Percentiles rank a stretch among this genome's conserved stretches.
phyloP scores from a whole-genome alignment of 2,797 vertebrate genomes.

The Gambelia wislizenii region DNA sequence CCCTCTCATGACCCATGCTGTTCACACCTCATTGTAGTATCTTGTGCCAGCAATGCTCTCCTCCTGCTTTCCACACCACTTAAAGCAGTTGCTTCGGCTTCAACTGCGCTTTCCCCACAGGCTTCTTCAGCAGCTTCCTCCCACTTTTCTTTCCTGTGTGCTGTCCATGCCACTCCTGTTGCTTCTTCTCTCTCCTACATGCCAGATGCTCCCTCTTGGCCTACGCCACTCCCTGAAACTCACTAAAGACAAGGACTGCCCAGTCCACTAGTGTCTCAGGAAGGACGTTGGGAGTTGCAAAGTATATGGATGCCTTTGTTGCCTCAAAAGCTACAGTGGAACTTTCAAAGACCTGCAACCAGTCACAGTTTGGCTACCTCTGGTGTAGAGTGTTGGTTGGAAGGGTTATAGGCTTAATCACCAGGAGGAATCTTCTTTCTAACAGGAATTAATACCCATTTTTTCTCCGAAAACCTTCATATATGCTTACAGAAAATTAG shows the following conservation, averaged over 20 bases:
- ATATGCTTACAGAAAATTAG: constrained; percentile 13
- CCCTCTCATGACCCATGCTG: no score
- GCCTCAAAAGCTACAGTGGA: neutral
- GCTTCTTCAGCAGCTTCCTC: neutral
- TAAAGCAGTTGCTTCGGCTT: neutral
- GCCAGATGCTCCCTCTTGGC: neutral
- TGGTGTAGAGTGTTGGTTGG: neutral
- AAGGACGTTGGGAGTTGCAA: neutral
- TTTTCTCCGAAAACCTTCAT: constrained; percentile 42
- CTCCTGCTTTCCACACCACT: neutral
- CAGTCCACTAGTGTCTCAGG: neutral
- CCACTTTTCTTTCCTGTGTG: neutral
- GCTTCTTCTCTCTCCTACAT: neutral
- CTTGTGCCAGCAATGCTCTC: neutral
- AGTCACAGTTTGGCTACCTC: neutral
- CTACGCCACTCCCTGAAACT: neutral
- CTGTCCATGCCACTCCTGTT: neutral
- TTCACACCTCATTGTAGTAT: neutral
- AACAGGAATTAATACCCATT: neutral
- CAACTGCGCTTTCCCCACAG: no score
- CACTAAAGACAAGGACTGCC: neutral
- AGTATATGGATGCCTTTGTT: neutral
- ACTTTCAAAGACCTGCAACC: neutral
- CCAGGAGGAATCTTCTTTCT: neutral
- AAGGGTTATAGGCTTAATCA: neutral